These are phyloP conservation scores for Torymus aiolomorphi DNA, from an alignment of 2,888 invertebrate genomes.

Conservation along the genomic window DNA sequence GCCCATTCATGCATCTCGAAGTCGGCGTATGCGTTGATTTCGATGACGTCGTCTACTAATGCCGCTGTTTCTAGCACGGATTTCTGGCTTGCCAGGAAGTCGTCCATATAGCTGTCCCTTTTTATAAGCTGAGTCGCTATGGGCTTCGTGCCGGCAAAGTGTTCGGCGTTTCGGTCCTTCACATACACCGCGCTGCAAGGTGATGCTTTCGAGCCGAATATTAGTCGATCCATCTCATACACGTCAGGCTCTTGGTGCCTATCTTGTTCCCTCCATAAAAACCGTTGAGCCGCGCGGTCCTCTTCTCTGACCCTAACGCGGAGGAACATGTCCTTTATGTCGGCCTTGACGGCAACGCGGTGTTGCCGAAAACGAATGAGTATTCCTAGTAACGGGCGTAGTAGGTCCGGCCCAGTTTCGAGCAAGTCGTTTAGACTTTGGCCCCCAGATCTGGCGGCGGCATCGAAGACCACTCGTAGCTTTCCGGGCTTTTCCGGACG, in stretches of 20 bases:
- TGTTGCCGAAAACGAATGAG: constrained; percentile 5
- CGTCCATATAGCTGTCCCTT: background rate
- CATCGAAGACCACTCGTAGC: constrained; percentile 23
- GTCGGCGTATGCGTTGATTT: background rate
- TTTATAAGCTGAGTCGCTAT: background rate
- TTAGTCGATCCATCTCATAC: background rate
- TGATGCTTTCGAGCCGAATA: constrained; percentile 13
- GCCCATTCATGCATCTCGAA: constrained; percentile 5
- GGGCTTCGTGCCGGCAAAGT: no score
- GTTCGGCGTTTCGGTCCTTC: background rate
- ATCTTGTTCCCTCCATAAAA: background rate
- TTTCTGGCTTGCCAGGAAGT: background rate
- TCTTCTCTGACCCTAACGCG: background rate
- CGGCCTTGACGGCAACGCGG: background rate
- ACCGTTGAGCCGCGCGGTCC: background rate
- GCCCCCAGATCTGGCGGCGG: background rate
- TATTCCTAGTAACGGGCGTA: background rate
- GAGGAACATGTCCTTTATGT: no score
- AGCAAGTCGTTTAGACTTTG: constrained; percentile 4
- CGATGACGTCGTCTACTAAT: background rate
- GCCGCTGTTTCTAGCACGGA: background rate
- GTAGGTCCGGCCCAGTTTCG: background rate
- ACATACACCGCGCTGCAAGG: constrained; percentile 9
- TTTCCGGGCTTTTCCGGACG: constrained; percentile 16
- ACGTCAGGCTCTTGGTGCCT: background rate